Conservation (phyloP, 2,797 vertebrate species). For the Smutsia temminckii region DNA sequence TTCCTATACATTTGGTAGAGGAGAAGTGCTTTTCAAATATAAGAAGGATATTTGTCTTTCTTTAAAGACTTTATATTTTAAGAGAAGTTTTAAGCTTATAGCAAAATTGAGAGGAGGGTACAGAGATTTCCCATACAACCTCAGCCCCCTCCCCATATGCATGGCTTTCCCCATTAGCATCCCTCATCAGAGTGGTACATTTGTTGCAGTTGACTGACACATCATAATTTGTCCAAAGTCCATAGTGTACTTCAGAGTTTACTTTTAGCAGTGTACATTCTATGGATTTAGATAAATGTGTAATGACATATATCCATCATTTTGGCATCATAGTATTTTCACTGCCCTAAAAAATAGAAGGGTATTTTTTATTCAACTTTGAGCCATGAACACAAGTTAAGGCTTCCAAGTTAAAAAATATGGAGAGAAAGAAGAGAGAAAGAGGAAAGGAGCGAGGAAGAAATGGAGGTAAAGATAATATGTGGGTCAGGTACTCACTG, state of each 20-base stretch:
- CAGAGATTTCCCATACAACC: neutral
- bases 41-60: neutral
- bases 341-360: neutral
- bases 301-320: neutral
- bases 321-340: neutral
- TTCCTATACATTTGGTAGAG: neutral
- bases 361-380: neutral
- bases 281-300: neutral
- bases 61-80: neutral
- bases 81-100: neutral
- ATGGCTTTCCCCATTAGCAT: neutral
- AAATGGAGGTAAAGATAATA: neutral
- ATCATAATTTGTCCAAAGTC: neutral
- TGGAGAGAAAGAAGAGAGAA: neutral
- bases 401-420: neutral
- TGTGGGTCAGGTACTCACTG: neutral
- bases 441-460: neutral
- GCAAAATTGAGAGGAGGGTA: neutral
- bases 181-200: neutral
- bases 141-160: too few relatives aligned
- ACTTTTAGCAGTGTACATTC: neutral
- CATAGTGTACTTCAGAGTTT: neutral
- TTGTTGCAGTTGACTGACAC: neutral
- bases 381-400: neutral
- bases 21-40: neutral